Evolutionary conservation across 1,140 invertebrate genomes (phyloP).

Genomic region (Caenorhabditis elegans): WBcel235 BX284604.4:1820001-1820500

Average conservation of each 20-base stretch:
- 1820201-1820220: constrained; percentile 63
- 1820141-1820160: too few relatives aligned
- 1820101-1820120: too few relatives aligned
- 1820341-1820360: background rate
- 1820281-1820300: too few relatives aligned
- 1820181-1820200: constrained; percentile 62
- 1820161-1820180: constrained; percentile 44
- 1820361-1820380: too few relatives aligned
- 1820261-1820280: too few relatives aligned
- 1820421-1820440: constrained; percentile 28
- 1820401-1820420: constrained; percentile 16
- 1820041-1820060: too few relatives aligned
- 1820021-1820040: too few relatives aligned
- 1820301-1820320: too few relatives aligned
- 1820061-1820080: too few relatives aligned
- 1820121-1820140: too few relatives aligned
- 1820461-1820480: background rate
- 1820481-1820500: background rate
- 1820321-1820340: background rate
- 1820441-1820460: constrained; percentile 13
- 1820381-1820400: constrained; percentile 15
- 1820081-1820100: too few relatives aligned
- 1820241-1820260: constrained; percentile 48
- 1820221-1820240: constrained; percentile 62
- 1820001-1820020: too few relatives aligned